Evolutionary conservation across 2,113 vertebrate genomes (phyloP).

Genomic region (Chaenocephalus aceratus): DNA sequence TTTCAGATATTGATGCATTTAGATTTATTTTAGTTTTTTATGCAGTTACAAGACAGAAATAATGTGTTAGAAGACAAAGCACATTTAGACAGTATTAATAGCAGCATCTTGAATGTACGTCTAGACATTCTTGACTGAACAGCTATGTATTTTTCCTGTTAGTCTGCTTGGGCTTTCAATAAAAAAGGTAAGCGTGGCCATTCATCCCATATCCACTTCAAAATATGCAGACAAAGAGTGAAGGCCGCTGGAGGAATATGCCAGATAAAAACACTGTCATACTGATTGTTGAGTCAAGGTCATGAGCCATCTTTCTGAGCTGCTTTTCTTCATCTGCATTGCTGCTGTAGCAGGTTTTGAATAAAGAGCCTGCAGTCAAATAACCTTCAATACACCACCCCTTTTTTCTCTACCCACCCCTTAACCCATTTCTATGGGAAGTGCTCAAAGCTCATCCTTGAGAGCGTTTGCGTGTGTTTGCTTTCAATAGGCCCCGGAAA

Average conservation of each 20-base stretch:
- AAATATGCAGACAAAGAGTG: constrained; percentile 8
- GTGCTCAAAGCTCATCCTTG: constrained; percentile 41
- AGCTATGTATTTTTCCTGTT: constrained; percentile 8
- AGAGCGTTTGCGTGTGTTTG: constrained; percentile 25
- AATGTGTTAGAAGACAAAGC: constrained; percentile 26
- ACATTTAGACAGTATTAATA: constrained; percentile 5
- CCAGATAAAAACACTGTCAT: constrained; percentile 30
- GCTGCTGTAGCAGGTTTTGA: constrained; percentile 26
- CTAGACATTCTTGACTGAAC: neutral
- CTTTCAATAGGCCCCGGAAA: constrained; percentile 8
- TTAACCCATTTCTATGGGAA: constrained; percentile 39
- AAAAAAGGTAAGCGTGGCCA: neutral
- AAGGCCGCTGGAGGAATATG: constrained; percentile 17
- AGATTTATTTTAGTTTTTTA: neutral
- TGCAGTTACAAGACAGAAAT: constrained; percentile 3
- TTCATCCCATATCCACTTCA: constrained; percentile 22
- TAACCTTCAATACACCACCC: constrained; percentile 32
- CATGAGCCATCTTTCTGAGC: neutral
- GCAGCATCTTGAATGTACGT: neutral
- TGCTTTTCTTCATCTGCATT: constrained; percentile 38
- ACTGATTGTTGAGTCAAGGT: constrained; percentile 34
- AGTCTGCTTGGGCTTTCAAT: constrained; percentile 20
- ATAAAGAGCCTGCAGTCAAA: constrained; percentile 34
- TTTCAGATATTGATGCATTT: constrained; percentile 29
- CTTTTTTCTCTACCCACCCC: constrained; percentile 19